Base-by-base conservation (phyloP, 2,888 invertebrate genomes). In the Epinotia brunnichana region DNA sequence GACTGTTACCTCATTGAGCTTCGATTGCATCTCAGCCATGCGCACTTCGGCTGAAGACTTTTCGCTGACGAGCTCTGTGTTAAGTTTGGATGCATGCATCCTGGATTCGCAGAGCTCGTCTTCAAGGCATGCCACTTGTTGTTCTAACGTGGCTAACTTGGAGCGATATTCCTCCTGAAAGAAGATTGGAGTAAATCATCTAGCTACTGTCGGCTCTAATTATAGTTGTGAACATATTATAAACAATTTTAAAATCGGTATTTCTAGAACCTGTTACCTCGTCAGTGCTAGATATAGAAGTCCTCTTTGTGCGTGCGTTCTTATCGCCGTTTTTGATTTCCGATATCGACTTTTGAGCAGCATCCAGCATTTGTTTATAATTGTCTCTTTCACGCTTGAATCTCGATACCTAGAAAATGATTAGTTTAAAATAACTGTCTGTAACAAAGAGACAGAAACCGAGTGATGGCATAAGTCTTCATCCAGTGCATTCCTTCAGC, bases 11-110 rank as follows among this genome's bases (percentile, higher is more conserved):
- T 97, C 97, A 83, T 97, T 97, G 56, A 97, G 95, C 81, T 96
- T 95, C 0, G 98, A 98, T 82, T 97, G 97, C 95, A 98, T 95
- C 90, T 98, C 98, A 0, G 97, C 96, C 60, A 97, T 93, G 87
- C 96, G 97, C 21, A 98, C 96, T 88, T 98, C 97, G 83, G 96
- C 96, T 3, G 96, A 95, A 24, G 97, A 97, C 74, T 96, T 95
- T 86, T 98, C 98, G 51, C 98, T 97, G 51, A 97, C 96, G n/a
- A 98, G 94, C 87, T 98, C 98, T 0, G 98, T 97, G 89, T 97
- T 97, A 1, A 97, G 93, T 83, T 97, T 96, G 51, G 97, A 97
- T 19, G 96, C 94, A 82, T 97, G 96, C 68, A 98, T 89, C 68
- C 97, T 94, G 0, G 97, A 94, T 84, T 98, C 97, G 54, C 97